Percentiles rank a stretch among this genome's conserved stretches.
phyloP scores from a whole-genome alignment of 2,113 vertebrate species.

The Sialia sialis region DNA sequence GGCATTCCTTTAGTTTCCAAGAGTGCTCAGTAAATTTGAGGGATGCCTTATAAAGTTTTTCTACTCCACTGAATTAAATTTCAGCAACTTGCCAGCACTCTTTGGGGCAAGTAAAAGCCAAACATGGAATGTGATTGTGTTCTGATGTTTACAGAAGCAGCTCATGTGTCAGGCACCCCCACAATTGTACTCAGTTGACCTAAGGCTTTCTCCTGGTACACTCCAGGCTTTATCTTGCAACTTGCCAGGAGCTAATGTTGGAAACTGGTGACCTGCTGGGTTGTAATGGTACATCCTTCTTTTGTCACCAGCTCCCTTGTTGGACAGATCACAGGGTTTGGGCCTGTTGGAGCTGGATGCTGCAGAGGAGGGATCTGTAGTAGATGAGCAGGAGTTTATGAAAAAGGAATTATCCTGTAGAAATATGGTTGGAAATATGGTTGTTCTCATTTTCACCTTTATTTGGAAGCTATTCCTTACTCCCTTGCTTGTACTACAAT shows the following conservation, averaged over 20 bases:
- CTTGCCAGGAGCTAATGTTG: background rate
- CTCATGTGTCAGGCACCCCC: accelerated
- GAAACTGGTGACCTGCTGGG: background rate
- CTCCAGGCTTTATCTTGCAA: background rate
- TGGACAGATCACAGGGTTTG: background rate
- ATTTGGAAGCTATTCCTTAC: background rate
- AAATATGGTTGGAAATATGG: background rate
- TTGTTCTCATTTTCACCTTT: background rate
- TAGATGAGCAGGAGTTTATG: background rate
- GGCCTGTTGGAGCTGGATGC: background rate
- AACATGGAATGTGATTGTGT: background rate
- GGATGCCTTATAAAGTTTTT: background rate
- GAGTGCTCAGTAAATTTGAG: background rate
- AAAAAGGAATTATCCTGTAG: background rate
- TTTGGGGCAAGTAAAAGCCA: background rate
- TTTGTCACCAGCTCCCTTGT: background rate
- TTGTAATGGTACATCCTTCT: background rate
- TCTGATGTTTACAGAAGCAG: background rate
- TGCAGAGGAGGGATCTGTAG: background rate
- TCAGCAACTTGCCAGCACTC: background rate
- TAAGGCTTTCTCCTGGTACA: background rate
- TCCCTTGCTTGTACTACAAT: background rate
- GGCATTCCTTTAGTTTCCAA: background rate
- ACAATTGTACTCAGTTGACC: background rate
- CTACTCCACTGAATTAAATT: background rate